Conservation (phyloP, 2,888 invertebrate genomes). For the Latrodectus elegans region DNA sequence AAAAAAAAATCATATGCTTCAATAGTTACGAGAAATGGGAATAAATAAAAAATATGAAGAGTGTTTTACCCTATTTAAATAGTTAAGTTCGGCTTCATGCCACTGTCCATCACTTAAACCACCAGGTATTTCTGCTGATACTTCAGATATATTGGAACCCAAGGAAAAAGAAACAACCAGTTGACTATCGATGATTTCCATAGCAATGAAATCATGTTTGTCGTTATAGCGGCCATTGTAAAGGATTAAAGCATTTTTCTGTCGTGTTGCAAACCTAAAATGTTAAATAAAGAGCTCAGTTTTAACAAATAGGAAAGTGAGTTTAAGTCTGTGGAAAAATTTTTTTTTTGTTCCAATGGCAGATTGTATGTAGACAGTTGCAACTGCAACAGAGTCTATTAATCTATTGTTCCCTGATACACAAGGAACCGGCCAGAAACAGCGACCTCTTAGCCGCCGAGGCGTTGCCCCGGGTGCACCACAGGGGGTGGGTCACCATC, state of each 20-base stretch:
- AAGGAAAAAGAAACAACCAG: constrained; percentile 91
- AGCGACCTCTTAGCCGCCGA: no score
- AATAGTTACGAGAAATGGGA: no score
- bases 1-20: no score
- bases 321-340: no score
- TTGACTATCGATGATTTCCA: constrained; percentile 85
- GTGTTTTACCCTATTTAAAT: constrained; percentile 83
- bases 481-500: no score
- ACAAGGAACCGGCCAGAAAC: no score
- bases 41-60: not conserved
- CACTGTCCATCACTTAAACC: constrained; percentile 91
- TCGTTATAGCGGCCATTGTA: constrained; percentile 98
- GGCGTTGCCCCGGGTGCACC: no score
- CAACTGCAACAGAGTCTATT: no score
- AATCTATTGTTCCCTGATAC: no score
- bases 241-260: constrained; percentile 86
- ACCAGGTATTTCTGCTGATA: constrained; percentile 79
- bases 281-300: not conserved
- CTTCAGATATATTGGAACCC: constrained; percentile 82
- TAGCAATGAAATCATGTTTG: constrained; percentile 91
- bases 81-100: constrained; percentile 89
- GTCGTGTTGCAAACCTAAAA: constrained; percentile 89
- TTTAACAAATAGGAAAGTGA: no score
- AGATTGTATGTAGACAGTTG: no score
- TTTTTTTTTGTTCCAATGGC: no score